A percentile compares a stretch with the other conserved stretches of the same genome.
These are phyloP conservation scores for Bos indicus DNA, from an alignment of 2,113 vertebrate genomes.

Conservation along the genomic window DNA sequence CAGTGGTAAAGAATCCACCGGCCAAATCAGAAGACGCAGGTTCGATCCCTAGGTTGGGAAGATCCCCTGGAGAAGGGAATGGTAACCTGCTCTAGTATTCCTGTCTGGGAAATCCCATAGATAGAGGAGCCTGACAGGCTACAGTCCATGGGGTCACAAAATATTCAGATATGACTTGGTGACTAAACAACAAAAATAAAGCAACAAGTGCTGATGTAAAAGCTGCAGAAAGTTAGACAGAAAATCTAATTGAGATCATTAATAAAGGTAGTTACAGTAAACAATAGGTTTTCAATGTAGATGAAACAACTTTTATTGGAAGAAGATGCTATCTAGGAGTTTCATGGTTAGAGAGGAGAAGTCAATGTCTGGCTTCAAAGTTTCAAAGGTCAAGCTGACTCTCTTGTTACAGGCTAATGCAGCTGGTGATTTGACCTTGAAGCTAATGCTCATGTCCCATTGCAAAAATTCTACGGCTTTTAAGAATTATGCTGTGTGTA, in stretches of 20 bases:
- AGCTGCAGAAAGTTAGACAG: neutral
- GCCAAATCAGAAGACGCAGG: neutral
- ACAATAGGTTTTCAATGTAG: neutral
- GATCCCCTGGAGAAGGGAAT: neutral
- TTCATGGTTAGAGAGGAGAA: neutral
- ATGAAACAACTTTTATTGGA: neutral
- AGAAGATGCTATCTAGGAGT: neutral
- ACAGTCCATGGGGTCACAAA: neutral
- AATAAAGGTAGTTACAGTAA: neutral
- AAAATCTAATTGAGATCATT: neutral
- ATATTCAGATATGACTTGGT: neutral
- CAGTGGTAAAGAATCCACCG: neutral
- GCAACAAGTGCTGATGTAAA: neutral
- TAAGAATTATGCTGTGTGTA: neutral
- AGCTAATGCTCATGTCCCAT: neutral
- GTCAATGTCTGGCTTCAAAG: neutral
- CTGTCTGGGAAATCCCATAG: neutral
- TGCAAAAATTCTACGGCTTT: fast-evolving
- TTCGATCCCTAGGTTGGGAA: fast-evolving
- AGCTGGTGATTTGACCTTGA: neutral
- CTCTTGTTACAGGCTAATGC: neutral
- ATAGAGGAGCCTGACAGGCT: neutral
- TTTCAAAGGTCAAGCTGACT: neutral
- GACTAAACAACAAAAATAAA: neutral
- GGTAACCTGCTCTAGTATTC: neutral